Base-by-base conservation (phyloP, 2,888 invertebrate species). In the Argyresthia albistria region DNA sequence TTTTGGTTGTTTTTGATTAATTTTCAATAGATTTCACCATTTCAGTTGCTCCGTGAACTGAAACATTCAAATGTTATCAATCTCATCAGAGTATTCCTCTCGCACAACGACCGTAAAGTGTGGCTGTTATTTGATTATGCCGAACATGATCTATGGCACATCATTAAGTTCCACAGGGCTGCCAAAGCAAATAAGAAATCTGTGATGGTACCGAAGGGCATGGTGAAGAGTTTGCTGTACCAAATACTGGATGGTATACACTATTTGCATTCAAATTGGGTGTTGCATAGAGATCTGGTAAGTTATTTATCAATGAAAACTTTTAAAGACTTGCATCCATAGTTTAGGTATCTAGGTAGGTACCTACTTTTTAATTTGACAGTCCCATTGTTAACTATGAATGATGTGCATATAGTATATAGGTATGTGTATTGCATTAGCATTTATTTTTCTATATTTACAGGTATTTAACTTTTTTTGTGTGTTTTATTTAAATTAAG, bases 71-170 rank as follows among this genome's bases (percentile, higher is more conserved):
- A 99, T 89, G 97, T 99, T 0, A 99, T 99, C 58, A 97, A 96
- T 65, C 88, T 99, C 46, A 98, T 98, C 63, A 88, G 97, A 64
- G 99, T 99, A 1, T 99, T 99, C 75, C 90, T 99, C 0, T 98
- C 99, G 0, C 98, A 98, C 71, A 95, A 93, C 65, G 98, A 98
- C 70, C 91, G 98, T 42, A 98, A 98, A 90, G 98, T 99, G 4
- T 99, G 97, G 94, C 88, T 99, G 42, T 84, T 99, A 9, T 98
- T 99, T 86, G 99, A 99, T 75, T 99, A 97, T 88, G 98, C 99
- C 0, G 99, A 99, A 82, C 99, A 99, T 89, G 99, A 99, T 87
- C 82, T 99, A 54, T 99, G 99, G 99, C 99, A 99, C 74, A 99
- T 99, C 35, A 99, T 99, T 50, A 99, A 99, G 86, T 99, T 97